phyloP scores from a whole-genome alignment of 2,113 vertebrate species.

The Centropristis striata region DNA sequence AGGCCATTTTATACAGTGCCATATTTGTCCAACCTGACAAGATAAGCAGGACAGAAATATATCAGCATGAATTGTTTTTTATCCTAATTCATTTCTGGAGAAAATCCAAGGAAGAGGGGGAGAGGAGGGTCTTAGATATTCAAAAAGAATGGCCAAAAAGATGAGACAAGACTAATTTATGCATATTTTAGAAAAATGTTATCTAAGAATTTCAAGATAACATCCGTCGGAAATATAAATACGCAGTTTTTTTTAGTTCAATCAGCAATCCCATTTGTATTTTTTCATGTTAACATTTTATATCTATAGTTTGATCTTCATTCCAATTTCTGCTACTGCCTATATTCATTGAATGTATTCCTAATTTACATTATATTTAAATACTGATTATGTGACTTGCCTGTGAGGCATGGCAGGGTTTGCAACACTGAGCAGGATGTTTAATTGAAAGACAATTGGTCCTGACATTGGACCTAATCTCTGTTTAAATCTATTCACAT shows the following conservation, averaged over 20 bases:
- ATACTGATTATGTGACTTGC: not conserved
- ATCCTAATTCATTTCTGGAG: conserved; percentile 64
- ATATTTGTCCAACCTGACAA: conserved; percentile 78
- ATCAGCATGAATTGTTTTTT: conserved; percentile 71
- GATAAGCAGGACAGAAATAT: conserved; percentile 73
- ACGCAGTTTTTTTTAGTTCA: not conserved
- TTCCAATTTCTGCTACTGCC: not conserved
- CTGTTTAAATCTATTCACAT: not conserved
- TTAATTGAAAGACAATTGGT: not conserved
- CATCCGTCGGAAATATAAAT: conserved; percentile 12
- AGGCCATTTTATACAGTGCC: conserved; percentile 65
- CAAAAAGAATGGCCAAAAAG: not conserved
- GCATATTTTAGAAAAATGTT: conserved; percentile 10
- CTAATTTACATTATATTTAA: conserved; percentile 4
- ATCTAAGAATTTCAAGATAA: not conserved
- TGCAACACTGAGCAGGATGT: not conserved
- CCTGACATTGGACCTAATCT: not conserved
- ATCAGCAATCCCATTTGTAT: not conserved
- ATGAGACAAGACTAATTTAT: not conserved
- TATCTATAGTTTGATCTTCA: not conserved
- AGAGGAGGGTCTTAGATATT: not conserved
- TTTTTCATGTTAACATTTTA: not conserved
- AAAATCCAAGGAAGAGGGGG: not conserved
- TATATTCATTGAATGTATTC: not conserved
- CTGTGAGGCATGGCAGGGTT: not conserved